Evolutionary conservation across 2,888 invertebrate species (phyloP).

Genomic region (Xestobium rufovillosum): DNA sequence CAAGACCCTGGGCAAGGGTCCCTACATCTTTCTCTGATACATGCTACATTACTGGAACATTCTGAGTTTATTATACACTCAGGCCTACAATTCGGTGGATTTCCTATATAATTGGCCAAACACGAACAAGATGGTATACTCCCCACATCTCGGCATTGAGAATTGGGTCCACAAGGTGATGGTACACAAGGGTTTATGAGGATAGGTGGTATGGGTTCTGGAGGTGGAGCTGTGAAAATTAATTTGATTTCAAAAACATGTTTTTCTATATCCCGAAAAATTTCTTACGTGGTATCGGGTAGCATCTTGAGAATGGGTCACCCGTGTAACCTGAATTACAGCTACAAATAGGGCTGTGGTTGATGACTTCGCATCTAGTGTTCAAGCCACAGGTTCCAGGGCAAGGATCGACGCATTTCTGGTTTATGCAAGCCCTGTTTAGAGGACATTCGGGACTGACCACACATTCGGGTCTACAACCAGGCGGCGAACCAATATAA

Average conservation of each 20-base stretch:
- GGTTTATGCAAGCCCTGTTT: constrained; percentile 49
- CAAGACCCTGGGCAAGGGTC: constrained; percentile 73
- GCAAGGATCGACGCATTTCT: constrained; percentile 54
- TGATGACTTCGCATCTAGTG: constrained; percentile 57
- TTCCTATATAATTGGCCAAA: constrained; percentile 59
- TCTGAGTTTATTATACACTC: constrained; percentile 68
- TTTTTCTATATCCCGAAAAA: too few relatives aligned
- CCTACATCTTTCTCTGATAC: constrained; percentile 62
- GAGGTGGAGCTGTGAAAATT: too few relatives aligned
- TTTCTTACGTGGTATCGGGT: constrained; percentile 40
- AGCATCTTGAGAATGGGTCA: constrained; percentile 55
- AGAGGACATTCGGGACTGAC: constrained; percentile 55
- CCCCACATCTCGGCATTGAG: constrained; percentile 51
- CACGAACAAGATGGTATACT: constrained; percentile 56
- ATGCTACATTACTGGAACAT: constrained; percentile 61
- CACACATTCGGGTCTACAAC: constrained; percentile 59
- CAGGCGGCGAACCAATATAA: constrained; percentile 57
- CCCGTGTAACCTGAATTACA: constrained; percentile 56
- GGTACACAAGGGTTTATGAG: constrained; percentile 51
- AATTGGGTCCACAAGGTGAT: constrained; percentile 72
- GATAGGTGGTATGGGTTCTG: constrained; percentile 29
- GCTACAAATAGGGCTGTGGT: constrained; percentile 63
- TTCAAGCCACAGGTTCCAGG: constrained; percentile 57
- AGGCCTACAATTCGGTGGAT: constrained; percentile 67
- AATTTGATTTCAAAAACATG: too few relatives aligned